Percentiles rank a stretch among this genome's conserved stretches.
phyloP scores from a whole-genome alignment of 2,797 vertebrate species.

The Sebastes cheni region DNA sequence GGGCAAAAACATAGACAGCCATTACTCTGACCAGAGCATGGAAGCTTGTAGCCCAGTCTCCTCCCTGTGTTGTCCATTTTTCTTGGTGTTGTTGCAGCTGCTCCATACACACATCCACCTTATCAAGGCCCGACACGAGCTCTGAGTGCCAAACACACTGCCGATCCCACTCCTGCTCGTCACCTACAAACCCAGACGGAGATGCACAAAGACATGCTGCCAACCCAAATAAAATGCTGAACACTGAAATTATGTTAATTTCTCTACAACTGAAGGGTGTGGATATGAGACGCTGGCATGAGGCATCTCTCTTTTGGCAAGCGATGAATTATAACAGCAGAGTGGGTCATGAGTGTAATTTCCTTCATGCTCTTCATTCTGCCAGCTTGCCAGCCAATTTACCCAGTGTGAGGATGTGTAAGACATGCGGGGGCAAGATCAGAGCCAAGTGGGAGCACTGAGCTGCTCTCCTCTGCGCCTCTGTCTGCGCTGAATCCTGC shows the following conservation, averaged over 20 bases:
- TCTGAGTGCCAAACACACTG: slow-evolving; percentile 79
- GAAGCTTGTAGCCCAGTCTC: slow-evolving; percentile 45
- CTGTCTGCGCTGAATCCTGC: slow-evolving; percentile 70
- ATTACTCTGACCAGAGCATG: slow-evolving; percentile 45
- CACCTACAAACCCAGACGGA: slow-evolving; percentile 71
- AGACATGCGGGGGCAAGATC: slow-evolving; percentile 69
- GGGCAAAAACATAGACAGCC: not conserved
- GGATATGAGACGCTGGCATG: not conserved
- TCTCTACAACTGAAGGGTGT: not conserved
- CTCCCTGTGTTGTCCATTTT: slow-evolving; percentile 59
- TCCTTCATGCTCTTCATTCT: slow-evolving; percentile 2
- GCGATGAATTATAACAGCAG: not conserved
- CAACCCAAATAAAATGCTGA: slow-evolving; percentile 19
- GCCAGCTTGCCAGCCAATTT: slow-evolving; percentile 20
- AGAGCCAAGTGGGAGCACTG: slow-evolving; percentile 66
- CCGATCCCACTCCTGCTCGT: slow-evolving; percentile 85
- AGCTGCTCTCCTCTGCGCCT: slow-evolving; percentile 78
- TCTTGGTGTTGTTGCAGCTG: slow-evolving; percentile 79
- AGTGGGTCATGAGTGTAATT: slow-evolving; percentile 15
- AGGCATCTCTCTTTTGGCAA: not conserved
- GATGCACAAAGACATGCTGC: slow-evolving; percentile 22
- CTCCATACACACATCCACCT: slow-evolving; percentile 76
- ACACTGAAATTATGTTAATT: slow-evolving; percentile 26
- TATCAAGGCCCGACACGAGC: slow-evolving; percentile 79
- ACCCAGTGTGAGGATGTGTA: slow-evolving; percentile 78